Conservation (phyloP, 2,797 vertebrate species). For the Vipera latastei region DNA sequence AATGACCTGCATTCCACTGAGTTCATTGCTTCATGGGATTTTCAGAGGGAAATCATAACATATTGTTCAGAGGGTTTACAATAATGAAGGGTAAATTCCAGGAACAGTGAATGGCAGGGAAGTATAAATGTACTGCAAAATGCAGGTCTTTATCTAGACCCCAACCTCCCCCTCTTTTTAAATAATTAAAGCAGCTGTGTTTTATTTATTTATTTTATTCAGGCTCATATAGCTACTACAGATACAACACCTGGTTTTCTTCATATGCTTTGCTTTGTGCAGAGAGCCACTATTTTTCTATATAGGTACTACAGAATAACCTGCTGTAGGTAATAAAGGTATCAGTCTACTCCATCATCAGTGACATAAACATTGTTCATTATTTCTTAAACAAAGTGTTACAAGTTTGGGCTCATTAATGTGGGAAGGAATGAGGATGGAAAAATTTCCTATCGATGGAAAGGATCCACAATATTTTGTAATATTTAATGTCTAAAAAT, state of each 20-base stretch:
- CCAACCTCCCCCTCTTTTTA: background rate
- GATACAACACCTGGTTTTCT: background rate
- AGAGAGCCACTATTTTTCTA: background rate
- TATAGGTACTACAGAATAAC: background rate
- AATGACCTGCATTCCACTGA: background rate
- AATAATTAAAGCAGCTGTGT: background rate
- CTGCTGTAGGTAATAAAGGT: background rate
- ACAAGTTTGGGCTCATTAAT: background rate
- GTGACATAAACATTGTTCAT: background rate
- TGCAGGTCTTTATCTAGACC: background rate
- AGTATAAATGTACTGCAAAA: background rate
- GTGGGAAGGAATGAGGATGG: background rate
- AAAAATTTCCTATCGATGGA: background rate
- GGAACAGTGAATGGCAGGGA: background rate
- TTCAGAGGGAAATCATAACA: accelerated
- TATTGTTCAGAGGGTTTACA: background rate
- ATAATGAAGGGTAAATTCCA: background rate
- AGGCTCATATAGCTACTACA: background rate
- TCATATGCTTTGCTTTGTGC: background rate
- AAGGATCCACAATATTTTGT: background rate
- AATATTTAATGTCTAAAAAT: background rate
- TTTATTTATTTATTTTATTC: background rate
- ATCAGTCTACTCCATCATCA: background rate
- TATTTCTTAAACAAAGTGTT: background rate
- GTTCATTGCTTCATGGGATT: background rate